Percentiles rank a stretch among this genome's conserved stretches.
These are phyloP conservation scores for Galemys pyrenaicus DNA, from an alignment of 2,113 vertebrate genomes.

Conservation along the genomic window DNA sequence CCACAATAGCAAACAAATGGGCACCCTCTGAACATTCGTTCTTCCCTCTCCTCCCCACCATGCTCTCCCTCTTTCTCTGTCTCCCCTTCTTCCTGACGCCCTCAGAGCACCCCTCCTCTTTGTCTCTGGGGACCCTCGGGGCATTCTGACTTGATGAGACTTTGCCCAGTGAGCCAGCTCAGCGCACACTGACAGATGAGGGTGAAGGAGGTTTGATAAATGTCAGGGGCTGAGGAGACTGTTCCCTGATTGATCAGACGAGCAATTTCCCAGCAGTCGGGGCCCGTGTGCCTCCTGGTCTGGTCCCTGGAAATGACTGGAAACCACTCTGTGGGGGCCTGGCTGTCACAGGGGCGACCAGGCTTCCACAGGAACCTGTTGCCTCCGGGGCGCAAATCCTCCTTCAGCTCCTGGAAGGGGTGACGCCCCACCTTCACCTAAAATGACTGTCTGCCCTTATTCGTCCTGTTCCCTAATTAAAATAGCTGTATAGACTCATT, in stretches of 20 bases:
- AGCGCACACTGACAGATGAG: slow-evolving; percentile 1
- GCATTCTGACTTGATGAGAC: slow-evolving; percentile 57
- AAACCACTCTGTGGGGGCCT: neutral
- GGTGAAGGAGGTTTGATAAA: slow-evolving; percentile 51
- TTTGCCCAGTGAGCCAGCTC: neutral
- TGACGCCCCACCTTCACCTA: no score
- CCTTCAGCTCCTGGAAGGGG: fast-evolving
- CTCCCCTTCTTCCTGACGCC: neutral
- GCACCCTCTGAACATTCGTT: slow-evolving; percentile 35
- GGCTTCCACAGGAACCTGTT: neutral
- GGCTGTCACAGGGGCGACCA: neutral
- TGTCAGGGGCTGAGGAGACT: neutral
- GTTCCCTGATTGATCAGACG: slow-evolving; percentile 35
- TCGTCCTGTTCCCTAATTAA: neutral
- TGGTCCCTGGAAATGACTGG: neutral
- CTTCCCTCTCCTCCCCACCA: neutral
- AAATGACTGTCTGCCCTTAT: fast-evolving
- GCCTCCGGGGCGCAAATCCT: neutral
- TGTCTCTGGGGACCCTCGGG: neutral
- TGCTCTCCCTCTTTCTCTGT: neutral
- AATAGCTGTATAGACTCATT: neutral
- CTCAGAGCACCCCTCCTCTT: neutral
- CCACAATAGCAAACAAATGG: slow-evolving; percentile 69
- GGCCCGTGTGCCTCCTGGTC: fast-evolving
- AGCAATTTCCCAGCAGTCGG: neutral